phyloP scores from a whole-genome alignment of 2,113 vertebrate genomes.

The Brachyhypopomus occidentalis region DNA sequence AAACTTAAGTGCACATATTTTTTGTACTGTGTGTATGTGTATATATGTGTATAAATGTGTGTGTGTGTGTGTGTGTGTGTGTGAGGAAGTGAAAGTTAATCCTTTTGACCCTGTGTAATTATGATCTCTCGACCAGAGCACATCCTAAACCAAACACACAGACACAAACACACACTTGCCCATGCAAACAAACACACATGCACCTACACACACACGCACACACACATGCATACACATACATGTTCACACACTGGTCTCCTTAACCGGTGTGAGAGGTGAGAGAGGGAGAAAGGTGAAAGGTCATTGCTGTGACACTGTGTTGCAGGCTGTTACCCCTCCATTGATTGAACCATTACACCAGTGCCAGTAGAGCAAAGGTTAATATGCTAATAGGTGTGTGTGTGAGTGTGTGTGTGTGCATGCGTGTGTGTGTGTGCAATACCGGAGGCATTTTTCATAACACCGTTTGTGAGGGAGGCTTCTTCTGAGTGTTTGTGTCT shows the following conservation, averaged over 20 bases:
- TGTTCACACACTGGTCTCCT: conserved; percentile 13
- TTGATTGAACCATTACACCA: conserved; percentile 43
- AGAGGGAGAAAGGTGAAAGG: conserved; percentile 37
- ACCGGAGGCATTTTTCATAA: not conserved
- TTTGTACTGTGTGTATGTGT: not conserved
- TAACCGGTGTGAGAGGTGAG: conserved; percentile 37
- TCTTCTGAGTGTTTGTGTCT: not conserved
- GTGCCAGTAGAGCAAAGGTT: conserved; percentile 36
- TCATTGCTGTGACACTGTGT: conserved; percentile 44
- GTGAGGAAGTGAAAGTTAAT: conserved; percentile 43
- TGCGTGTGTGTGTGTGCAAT: not conserved
- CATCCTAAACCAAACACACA: conserved; percentile 48
- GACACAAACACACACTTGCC: not conserved
- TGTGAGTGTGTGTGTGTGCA: conserved; percentile 30
- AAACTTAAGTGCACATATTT: not conserved
- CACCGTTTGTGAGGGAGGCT: not conserved
- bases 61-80: not conserved
- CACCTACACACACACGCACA: too few relatives aligned
- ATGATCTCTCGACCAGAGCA: conserved; percentile 37
- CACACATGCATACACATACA: not conserved
- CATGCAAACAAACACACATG: conserved; percentile 6
- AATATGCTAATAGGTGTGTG: conserved; percentile 35
- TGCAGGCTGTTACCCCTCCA: conserved; percentile 32
- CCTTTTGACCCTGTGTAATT: conserved; percentile 47
- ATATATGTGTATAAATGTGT: too few relatives aligned